Evolutionary conservation across 2,113 vertebrate genomes (phyloP), one percentile per base, ranked within the genome.

Genomic region (human): DNA sequence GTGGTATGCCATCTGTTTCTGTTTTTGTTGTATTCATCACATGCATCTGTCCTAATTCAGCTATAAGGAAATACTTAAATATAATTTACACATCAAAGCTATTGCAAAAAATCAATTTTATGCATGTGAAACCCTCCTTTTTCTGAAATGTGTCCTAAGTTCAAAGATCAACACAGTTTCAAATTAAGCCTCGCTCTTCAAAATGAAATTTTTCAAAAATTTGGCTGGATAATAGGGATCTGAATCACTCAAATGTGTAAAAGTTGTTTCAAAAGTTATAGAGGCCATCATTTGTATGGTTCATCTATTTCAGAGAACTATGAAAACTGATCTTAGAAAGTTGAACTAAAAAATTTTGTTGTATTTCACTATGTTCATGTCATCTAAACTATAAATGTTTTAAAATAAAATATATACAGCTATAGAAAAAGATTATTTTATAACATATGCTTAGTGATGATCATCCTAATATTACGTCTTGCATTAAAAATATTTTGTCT

Each of bases 21-120:
- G 97, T 94, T 98, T 98, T 98, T 98, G 93, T 98, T 97, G 97
- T 98, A 97, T 98, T 98, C 95, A 97, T 97, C 89, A 92, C 81
- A 96, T 97, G 96, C 98, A 98, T 98, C 98, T 98, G 98, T 97
- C 98, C 96, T 98, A 98, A 98, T 98, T 99, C 98, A 98, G 89
- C 96, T 98, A 98, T 95, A 98, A 96, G 98, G 95, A 98, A 98
- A 81, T 89, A 98, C 81, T 99, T 98, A 97, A 98, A 98, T 98
- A 97, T 98, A 98, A 98, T 98, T 98, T 98, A 92, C 92, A 98
- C 89, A 98, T 97, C 87, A 98, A 96, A 98, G 98, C 75, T 98
- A 98, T 97, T 97, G 92, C 52, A 95, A 90, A 97, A 97, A 98
- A 97, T 98, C 76, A 97, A 66, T 91, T 98, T 92, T 97, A 72